Conservation (phyloP, 2,888 invertebrate genomes). For the Sialis lutaria region DNA sequence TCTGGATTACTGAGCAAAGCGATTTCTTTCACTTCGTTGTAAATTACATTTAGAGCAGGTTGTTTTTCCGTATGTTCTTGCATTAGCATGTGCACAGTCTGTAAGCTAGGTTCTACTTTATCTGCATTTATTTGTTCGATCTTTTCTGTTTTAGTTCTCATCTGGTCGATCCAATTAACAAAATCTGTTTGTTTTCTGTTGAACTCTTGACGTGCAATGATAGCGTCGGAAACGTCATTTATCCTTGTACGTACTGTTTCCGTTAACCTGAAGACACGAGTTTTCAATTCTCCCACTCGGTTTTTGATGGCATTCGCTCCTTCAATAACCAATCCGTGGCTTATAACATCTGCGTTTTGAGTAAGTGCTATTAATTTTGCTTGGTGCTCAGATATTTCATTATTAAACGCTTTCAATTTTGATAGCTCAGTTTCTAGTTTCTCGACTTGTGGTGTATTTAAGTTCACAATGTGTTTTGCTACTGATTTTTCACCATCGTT, state of each 20-base stretch:
- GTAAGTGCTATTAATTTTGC: conserved; percentile 64
- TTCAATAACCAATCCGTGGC: conserved; percentile 60
- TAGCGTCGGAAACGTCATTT: conserved; percentile 64
- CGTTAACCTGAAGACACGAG: conserved; percentile 53
- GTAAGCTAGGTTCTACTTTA: conserved; percentile 60
- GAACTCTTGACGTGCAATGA: conserved; percentile 69
- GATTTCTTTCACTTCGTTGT: conserved; percentile 67
- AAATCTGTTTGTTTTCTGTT: conserved; percentile 62
- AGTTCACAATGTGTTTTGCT: conserved; percentile 35
- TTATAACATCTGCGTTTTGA: conserved; percentile 63
- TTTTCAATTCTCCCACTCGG: conserved; percentile 55
- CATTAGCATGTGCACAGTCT: conserved; percentile 59
- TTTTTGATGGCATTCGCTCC: conserved; percentile 54
- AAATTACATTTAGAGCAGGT: conserved; percentile 57
- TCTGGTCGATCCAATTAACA: conserved; percentile 60
- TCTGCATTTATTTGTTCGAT: conserved; percentile 69
- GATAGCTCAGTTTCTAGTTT: conserved; percentile 61
- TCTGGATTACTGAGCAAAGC: conserved; percentile 51
- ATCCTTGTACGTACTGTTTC: conserved; percentile 60
- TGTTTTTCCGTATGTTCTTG: conserved; percentile 78
- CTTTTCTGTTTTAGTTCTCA: conserved; percentile 52
- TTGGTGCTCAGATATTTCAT: conserved; percentile 73
- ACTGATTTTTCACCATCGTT: conserved; percentile 44
- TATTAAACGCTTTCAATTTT: conserved; percentile 62
- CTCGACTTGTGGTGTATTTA: conserved; percentile 53